These are phyloP conservation scores for Holothuria leucospilota DNA, from an alignment of 53 echinoderm and acorn worm genomes.

Conservation along the genomic window DNA sequence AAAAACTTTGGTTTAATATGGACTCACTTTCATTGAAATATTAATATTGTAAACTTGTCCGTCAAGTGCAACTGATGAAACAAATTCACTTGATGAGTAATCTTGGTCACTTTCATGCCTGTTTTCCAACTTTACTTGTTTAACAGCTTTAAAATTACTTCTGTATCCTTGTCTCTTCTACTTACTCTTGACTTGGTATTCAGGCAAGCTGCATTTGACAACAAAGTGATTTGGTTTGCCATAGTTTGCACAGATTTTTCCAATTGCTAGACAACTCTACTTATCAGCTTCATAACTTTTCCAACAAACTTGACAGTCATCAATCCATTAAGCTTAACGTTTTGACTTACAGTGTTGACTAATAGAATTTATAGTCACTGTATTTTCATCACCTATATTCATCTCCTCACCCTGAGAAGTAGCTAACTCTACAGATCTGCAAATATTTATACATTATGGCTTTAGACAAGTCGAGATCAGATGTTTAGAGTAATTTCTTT, in stretches of 20 bases:
- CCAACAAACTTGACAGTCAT: conserved; percentile 41
- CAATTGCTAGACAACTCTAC: conserved; percentile 35
- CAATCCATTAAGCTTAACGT: not conserved
- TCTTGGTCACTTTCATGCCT: too few species aligned
- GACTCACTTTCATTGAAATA: not conserved
- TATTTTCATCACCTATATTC: not conserved
- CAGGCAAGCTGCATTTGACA: not conserved
- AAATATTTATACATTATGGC: conserved; percentile 50
- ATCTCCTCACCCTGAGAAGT: conserved; percentile 1
- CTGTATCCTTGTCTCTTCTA: too few species aligned
- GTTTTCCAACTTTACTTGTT: too few species aligned
- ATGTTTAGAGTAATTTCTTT: not conserved
- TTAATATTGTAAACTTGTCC: not conserved
- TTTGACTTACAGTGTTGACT: not conserved
- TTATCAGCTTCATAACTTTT: conserved; percentile 36
- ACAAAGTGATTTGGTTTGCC: conserved; percentile 27
- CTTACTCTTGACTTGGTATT: too few species aligned
- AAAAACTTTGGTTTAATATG: conserved; percentile 18
- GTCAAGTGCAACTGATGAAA: not conserved
- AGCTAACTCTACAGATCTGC: conserved; percentile 18
- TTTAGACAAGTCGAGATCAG: conserved; percentile 27
- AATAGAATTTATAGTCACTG: too few species aligned
- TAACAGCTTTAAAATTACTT: too few species aligned
- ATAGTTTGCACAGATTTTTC: conserved; percentile 15
- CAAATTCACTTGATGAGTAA: not conserved